Percentiles rank a stretch among this genome's conserved stretches.
Evolutionary conservation across 2,797 vertebrate species (phyloP).

Genomic region (Anabacerthia variegaticeps): DNA sequence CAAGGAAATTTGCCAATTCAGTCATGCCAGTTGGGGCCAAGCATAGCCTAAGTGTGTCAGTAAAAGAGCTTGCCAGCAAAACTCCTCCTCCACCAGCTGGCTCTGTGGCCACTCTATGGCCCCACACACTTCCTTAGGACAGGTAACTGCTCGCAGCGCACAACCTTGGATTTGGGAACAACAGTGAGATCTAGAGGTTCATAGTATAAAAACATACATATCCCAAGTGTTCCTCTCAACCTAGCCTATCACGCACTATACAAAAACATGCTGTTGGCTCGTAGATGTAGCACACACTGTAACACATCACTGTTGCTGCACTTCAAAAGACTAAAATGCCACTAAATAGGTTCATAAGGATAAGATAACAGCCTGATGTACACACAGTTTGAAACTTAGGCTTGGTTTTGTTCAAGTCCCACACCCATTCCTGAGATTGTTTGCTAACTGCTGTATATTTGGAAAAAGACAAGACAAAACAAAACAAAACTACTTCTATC

Average conservation of each 20-base stretch:
- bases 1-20: neutral
- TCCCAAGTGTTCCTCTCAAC: neutral
- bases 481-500: neutral
- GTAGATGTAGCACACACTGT: rapidly evolving
- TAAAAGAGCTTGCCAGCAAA: neutral
- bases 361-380: neutral
- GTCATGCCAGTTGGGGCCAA: neutral
- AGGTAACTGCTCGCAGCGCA: rapidly evolving
- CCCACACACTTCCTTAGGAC: rapidly evolving
- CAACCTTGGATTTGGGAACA: neutral
- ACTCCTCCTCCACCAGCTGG: neutral
- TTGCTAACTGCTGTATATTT: neutral
- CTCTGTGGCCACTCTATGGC: rapidly evolving
- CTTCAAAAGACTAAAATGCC: neutral
- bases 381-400: neutral
- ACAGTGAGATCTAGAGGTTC: neutral
- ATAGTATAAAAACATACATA: neutral
- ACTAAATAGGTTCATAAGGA: neutral
- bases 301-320: rapidly evolving
- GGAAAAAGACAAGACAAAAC: neutral
- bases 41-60: neutral
- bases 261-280: neutral
- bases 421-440: neutral
- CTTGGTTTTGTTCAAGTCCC: neutral
- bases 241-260: neutral